Evolutionary conservation across 2,113 vertebrate genomes (phyloP).

Genomic region (Rousettus leschenaultii): DNA sequence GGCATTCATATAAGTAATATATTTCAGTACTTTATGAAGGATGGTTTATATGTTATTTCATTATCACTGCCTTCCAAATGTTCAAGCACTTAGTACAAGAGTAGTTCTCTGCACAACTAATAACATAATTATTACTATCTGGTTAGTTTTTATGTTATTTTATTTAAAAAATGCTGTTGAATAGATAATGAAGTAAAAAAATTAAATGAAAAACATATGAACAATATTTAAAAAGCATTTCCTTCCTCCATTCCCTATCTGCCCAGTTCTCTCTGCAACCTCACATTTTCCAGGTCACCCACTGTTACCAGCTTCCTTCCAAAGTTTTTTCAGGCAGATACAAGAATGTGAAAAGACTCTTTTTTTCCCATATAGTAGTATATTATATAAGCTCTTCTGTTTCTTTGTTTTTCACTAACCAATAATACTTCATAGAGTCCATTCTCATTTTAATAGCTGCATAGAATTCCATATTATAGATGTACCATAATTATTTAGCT

Average conservation of each 20-base stretch:
- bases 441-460: neutral
- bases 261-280: neutral
- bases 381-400: neutral
- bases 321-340: neutral
- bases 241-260: neutral
- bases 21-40: neutral
- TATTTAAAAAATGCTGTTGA: neutral
- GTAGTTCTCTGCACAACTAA: neutral
- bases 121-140: neutral
- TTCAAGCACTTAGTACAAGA: neutral
- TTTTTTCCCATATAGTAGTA: neutral
- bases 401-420: neutral
- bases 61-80: neutral
- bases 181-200: neutral
- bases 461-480: neutral
- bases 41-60: neutral
- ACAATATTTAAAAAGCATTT: neutral
- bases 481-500: neutral
- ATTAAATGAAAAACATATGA: neutral
- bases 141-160: neutral
- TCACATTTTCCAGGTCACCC: neutral
- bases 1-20: neutral
- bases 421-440: neutral
- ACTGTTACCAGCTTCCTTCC: neutral
- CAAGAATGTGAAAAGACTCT: neutral